Evolutionary conservation across 2,888 invertebrate species (phyloP).

Genomic region (Hedya salicella): DNA sequence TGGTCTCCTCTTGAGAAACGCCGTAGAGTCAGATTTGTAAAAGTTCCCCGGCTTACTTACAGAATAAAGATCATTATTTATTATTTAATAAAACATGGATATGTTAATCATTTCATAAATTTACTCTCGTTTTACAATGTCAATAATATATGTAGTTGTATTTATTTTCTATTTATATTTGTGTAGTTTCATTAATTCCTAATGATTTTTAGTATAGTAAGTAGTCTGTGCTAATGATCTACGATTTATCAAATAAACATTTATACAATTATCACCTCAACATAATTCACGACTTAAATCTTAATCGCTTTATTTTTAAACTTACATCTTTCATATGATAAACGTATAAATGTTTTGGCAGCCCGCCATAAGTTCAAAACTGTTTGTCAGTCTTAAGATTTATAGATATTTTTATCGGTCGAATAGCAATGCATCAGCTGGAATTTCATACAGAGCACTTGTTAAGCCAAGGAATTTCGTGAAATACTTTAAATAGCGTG

Average conservation of each 20-base stretch:
- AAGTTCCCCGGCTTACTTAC: no score
- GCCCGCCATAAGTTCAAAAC: conserved; percentile 32
- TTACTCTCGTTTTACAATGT: no score
- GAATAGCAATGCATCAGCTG: conserved; percentile 34
- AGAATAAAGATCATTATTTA: no score
- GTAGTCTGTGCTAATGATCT: conserved; percentile 5
- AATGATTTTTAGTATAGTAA: no score
- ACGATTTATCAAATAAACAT: conserved; percentile 22
- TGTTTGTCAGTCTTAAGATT: conserved; percentile 37
- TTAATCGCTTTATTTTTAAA: conserved; percentile 2
- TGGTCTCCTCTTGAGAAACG: no score
- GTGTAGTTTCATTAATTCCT: no score
- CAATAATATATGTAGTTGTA: no score
- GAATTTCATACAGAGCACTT: conserved; percentile 16
- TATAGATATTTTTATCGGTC: conserved; percentile 39
- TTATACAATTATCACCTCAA: conserved; percentile 26
- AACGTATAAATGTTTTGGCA: conserved; percentile 29
- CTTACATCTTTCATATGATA: conserved; percentile 24
- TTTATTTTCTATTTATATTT: no score
- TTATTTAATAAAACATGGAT: no score
- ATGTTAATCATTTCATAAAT: no score
- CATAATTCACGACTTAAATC: conserved; percentile 16
- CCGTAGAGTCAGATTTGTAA: no score
- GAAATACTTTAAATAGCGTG: conserved; percentile 10
- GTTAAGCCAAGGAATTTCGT: conserved; percentile 18